Base-by-base conservation (phyloP, 2,888 invertebrate species). In the Unio delphinus region DNA sequence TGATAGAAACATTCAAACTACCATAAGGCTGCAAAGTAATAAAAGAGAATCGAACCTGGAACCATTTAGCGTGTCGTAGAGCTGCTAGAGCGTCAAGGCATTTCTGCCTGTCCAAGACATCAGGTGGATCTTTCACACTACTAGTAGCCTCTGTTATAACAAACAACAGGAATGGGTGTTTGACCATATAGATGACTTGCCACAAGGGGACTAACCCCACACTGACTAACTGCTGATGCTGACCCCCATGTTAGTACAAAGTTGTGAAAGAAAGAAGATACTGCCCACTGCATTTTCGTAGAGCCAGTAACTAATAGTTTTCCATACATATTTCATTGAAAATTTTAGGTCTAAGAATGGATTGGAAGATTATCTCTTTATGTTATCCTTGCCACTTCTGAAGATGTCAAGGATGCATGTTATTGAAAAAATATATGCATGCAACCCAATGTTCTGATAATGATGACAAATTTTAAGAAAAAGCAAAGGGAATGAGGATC, bases 21-120 rank as follows among this genome's bases (percentile, higher is more conserved):
- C 74, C 85, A 86, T 85, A 84, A 86, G 85, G 85, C 85, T 86
- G 86, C 82, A 86, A 86, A 87, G 85, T 85, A 83, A 69, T 71
- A 83, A 81, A 81, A 77, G 82, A 81, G 81, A 80, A 82, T 87
- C 92, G 92, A 94, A 97, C 97, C 96, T 99, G 98, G 95, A 99
- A 99, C 98, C 99, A 99, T 94, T 99, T 99, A 93, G 98, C 97
- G 94, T 98, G 98, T 93, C 99, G 96, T 92, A 99, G 95, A 92
- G 97, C 96, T 93, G 99, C 98, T 93, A 99, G 95, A 93, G 99
- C 98, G 94, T 97, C 95, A 93, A 99, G 95, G 94, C 99, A 99
- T 93, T 97, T 97, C 93, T 96, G 96, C 93, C 96, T 96, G 94
- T 97, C 96, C 93, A 99, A 95, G 92, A 96, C 95, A 93, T 98